These are phyloP conservation scores for Lysiphlebus fabarum DNA, from an alignment of 1,140 invertebrate species.

Conservation along the genomic window DNA sequence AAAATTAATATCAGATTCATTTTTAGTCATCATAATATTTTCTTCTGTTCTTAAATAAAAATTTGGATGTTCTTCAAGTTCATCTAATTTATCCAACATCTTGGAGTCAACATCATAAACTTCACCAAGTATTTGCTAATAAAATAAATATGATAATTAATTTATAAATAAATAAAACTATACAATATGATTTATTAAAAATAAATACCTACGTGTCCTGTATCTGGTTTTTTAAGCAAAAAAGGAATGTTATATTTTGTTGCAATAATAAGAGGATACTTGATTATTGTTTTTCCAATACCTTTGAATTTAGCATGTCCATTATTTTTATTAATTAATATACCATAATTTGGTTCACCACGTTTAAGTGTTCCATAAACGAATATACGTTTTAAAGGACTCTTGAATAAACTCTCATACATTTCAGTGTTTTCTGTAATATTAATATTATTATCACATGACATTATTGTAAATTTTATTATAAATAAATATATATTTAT, in stretches of 20 bases:
- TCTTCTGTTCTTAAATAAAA: constrained; percentile 70
- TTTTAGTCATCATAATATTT: constrained; percentile 52
- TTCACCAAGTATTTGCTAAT: constrained; percentile 69
- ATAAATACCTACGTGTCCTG: constrained; percentile 56
- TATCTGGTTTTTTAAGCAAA: constrained; percentile 68
- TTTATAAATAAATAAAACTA: neutral
- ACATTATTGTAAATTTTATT: no score
- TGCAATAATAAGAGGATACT: constrained; percentile 81
- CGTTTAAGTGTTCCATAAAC: constrained; percentile 88
- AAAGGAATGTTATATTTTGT: constrained; percentile 88
- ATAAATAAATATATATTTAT: no score
- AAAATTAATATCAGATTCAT: constrained; percentile 32
- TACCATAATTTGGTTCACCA: constrained; percentile 79
- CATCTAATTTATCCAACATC: constrained; percentile 75
- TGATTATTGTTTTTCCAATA: constrained; percentile 65
- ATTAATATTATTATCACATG: no score
- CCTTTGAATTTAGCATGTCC: constrained; percentile 70
- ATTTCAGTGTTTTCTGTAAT: constrained; percentile 26
- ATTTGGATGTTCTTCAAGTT: constrained; percentile 82
- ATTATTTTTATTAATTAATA: constrained; percentile 65
- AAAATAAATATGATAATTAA: constrained; percentile 13
- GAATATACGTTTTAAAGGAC: constrained; percentile 68
- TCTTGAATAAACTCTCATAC: constrained; percentile 47
- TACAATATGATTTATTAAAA: no score
- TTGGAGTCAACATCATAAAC: constrained; percentile 81